These are phyloP conservation scores for Xanthia icteritia DNA, from an alignment of 2,888 invertebrate species.

Conservation along the genomic window DNA sequence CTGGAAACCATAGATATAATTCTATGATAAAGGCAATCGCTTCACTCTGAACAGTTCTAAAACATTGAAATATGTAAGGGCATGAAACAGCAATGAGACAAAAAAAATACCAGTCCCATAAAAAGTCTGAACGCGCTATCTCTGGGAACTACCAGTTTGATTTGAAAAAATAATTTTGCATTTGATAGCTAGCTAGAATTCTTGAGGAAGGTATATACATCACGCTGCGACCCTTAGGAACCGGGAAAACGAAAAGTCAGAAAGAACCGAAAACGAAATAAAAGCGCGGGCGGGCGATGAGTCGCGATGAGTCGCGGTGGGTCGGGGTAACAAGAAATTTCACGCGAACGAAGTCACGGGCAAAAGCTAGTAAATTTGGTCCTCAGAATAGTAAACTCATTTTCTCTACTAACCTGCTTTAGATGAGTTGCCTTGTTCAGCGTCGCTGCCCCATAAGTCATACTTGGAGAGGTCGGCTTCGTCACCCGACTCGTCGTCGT, in stretches of 20 bases:
- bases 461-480: conserved; percentile 94
- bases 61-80: not conserved
- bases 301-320: too few species aligned
- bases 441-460: conserved; percentile 93
- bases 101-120: not conserved
- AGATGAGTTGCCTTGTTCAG: conserved; percentile 84
- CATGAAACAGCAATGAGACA: not conserved
- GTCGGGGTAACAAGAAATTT: not conserved
- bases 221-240: not conserved
- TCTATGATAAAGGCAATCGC: not conserved
- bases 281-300: not conserved
- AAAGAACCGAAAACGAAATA: not conserved
- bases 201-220: not conserved
- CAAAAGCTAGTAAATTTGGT: not conserved
- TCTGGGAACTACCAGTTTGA: not conserved
- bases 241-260: not conserved
- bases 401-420: conserved; percentile 75
- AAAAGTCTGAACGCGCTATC: not conserved
- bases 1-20: conserved; percentile 66
- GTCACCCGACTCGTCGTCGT: conserved; percentile 91
- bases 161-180: too few species aligned
- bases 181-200: not conserved
- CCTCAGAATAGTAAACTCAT: conserved; percentile 16
- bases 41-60: not conserved
- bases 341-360: not conserved